These are phyloP conservation scores for Sminthurides bifidus DNA, from an alignment of 1,140 invertebrate genomes.

Conservation along the genomic window DNA sequence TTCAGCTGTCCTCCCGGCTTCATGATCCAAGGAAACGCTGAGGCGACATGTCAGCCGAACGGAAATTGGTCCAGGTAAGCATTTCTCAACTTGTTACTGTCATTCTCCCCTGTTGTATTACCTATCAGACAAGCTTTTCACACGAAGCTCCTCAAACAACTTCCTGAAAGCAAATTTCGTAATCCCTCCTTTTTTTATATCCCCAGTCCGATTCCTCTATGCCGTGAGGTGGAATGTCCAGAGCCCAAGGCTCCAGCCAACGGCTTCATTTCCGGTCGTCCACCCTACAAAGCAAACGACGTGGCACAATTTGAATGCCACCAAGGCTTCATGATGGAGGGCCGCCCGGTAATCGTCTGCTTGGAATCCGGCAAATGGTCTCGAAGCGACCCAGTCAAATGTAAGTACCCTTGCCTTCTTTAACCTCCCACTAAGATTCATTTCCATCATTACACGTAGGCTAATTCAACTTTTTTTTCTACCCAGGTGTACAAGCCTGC, in stretches of 20 bases:
- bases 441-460: neutral
- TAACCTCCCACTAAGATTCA: neutral
- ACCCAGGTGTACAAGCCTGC: constrained; percentile 60
- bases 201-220: constrained; percentile 4
- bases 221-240: constrained; percentile 60
- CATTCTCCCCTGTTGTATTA: no score
- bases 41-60: constrained; percentile 60
- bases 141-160: neutral
- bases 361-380: constrained; percentile 81
- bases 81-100: no score
- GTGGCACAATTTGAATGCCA: constrained; percentile 74
- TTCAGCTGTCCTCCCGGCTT: no score
- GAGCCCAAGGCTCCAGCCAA: constrained; percentile 56
- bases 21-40: constrained; percentile 54
- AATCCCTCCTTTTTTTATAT: neutral
- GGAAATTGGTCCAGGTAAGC: no score
- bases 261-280: constrained; percentile 58
- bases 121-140: constrained; percentile 38
- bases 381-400: constrained; percentile 58
- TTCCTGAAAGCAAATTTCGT: neutral
- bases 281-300: constrained; percentile 65
- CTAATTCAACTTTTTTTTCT: constrained; percentile 1
- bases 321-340: constrained; percentile 75
- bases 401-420: constrained; percentile 38
- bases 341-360: constrained; percentile 68